These are phyloP conservation scores for Phainopepla nitens DNA, from an alignment of 2,113 vertebrate genomes.

Conservation along the genomic window DNA sequence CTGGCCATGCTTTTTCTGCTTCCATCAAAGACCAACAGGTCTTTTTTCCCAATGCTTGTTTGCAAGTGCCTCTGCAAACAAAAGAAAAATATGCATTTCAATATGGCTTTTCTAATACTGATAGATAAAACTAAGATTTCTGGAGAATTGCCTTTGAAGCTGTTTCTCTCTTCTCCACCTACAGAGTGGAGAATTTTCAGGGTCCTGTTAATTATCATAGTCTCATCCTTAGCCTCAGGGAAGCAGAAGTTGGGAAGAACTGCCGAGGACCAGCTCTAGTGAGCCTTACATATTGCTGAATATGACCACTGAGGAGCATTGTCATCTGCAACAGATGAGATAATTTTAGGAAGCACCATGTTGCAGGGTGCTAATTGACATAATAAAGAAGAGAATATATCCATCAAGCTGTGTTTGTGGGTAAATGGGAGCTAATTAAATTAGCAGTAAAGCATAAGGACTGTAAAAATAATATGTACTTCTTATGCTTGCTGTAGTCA, in stretches of 20 bases:
- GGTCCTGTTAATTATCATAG: background rate
- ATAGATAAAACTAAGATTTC: background rate
- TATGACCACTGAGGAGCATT: background rate
- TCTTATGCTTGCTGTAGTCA: background rate
- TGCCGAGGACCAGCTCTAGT: background rate
- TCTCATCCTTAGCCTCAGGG: background rate
- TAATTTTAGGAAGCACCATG: background rate
- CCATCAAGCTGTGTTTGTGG: conserved; percentile 21
- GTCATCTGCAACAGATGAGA: background rate
- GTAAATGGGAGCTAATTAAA: conserved; percentile 23
- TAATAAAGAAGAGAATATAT: conserved; percentile 8
- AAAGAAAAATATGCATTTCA: background rate
- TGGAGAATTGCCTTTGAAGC: background rate
- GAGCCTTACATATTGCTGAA: background rate
- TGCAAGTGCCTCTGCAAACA: background rate
- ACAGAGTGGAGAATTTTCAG: background rate
- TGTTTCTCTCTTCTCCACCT: background rate
- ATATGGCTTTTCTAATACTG: background rate
- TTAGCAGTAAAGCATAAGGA: background rate
- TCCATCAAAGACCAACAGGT: background rate
- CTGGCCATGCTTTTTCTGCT: background rate
- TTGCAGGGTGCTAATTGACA: background rate
- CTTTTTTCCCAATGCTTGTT: background rate
- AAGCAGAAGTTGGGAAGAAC: background rate
- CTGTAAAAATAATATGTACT: background rate